These are phyloP conservation scores for Phortica magna DNA, from an alignment of 2,888 invertebrate species.

Conservation along the genomic window DNA sequence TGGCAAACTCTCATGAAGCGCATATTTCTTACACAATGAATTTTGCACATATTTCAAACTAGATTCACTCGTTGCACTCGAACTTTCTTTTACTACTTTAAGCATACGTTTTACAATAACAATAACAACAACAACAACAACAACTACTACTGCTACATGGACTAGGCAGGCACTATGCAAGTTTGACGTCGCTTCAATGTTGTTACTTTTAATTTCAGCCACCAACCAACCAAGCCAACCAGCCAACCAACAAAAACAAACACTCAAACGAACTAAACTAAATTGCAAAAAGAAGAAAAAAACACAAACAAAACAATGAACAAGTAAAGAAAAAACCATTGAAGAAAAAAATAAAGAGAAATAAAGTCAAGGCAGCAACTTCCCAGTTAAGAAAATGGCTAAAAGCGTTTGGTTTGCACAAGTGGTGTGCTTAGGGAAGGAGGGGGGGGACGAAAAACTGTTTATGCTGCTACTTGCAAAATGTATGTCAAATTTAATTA, in stretches of 20 bases:
- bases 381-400: neutral
- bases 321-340: slow-evolving; percentile 23
- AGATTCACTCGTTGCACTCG: slow-evolving; percentile 52
- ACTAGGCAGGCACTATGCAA: neutral
- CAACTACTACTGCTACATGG: too few relatives aligned
- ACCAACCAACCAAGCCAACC: neutral
- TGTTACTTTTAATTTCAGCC: slow-evolving; percentile 65
- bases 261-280: neutral
- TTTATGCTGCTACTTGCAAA: slow-evolving; percentile 64
- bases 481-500: slow-evolving; percentile 78
- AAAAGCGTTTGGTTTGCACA: slow-evolving; percentile 33
- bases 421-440: neutral
- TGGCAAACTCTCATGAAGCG: slow-evolving; percentile 51
- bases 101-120: slow-evolving; percentile 1
- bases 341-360: neutral
- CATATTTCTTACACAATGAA: slow-evolving; percentile 73
- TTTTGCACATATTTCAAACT: slow-evolving; percentile 73
- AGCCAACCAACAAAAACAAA: neutral
- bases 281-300: neutral
- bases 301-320: slow-evolving; percentile 28
- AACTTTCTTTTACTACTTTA: slow-evolving; percentile 41
- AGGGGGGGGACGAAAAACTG: slow-evolving; percentile 41
- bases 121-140: neutral
- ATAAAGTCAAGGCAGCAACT: neutral
- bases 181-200: slow-evolving; percentile 6